phyloP scores from a whole-genome alignment of 92 coral and sea anemone genomes.

The Desmophyllum pertusum region DNA sequence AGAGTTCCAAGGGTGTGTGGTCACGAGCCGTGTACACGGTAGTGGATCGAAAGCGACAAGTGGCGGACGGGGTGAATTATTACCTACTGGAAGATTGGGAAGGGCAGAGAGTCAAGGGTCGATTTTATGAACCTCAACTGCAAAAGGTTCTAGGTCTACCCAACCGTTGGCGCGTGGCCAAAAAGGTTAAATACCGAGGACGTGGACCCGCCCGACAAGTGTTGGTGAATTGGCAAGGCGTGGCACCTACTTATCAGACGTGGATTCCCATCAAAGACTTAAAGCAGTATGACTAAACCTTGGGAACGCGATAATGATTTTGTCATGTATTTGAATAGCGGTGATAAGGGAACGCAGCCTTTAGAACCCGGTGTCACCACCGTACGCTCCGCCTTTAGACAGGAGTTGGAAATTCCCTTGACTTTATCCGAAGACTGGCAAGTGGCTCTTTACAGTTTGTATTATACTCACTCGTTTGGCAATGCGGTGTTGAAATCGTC shows the following conservation, averaged over 20 bases:
- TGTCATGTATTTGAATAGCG: too few species aligned
- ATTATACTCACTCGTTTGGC: neutral
- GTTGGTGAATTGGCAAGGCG: neutral
- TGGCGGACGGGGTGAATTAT: neutral
- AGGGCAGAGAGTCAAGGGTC: neutral
- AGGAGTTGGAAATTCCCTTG: slow-evolving; percentile 4
- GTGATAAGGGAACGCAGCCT: neutral
- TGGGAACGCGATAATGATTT: neutral
- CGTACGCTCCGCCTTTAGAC: slow-evolving; percentile 2
- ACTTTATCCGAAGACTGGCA: neutral
- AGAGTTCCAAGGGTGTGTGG: neutral
- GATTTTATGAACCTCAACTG: slow-evolving; percentile 13
- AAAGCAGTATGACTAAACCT: neutral
- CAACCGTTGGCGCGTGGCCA: slow-evolving; percentile 2
- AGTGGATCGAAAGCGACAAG: neutral
- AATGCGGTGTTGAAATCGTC: slow-evolving; percentile 1
- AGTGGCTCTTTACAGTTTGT: neutral
- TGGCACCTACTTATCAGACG: neutral
- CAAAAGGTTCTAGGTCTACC: neutral
- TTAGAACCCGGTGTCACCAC: slow-evolving; percentile 7
- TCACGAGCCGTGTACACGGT: neutral
- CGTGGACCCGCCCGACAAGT: neutral
- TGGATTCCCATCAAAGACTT: slow-evolving; percentile 5
- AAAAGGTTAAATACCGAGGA: slow-evolving; percentile 1
- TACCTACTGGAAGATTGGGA: neutral